These are phyloP conservation scores for Cyphomyrus discorhynchus DNA, from an alignment of 2,113 vertebrate species.

Conservation along the genomic window DNA sequence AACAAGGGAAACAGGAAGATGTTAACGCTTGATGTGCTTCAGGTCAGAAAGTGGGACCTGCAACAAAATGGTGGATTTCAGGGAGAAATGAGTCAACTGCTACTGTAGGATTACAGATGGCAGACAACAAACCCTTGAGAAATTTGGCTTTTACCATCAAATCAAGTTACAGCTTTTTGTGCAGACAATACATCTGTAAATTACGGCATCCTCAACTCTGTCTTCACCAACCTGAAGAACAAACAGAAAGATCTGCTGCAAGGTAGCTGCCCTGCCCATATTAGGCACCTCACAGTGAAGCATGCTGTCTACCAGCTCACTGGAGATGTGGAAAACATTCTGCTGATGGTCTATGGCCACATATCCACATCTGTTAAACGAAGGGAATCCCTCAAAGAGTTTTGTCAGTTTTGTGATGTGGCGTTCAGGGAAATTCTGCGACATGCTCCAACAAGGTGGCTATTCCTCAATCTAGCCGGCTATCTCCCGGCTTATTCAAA, in stretches of 20 bases:
- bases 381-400: neutral
- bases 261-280: conserved; percentile 29
- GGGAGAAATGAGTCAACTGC: neutral
- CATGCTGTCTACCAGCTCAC: conserved; percentile 21
- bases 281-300: conserved; percentile 30
- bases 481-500: conserved; percentile 19
- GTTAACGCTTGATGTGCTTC: neutral
- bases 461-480: conserved; percentile 24
- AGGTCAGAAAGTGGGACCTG: neutral
- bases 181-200: neutral
- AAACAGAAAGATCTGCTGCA: conserved; percentile 20
- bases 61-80: neutral
- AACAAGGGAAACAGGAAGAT: neutral
- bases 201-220: neutral
- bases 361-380: neutral
- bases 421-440: conserved; percentile 23
- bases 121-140: neutral
- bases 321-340: conserved; percentile 7
- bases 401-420: conserved; percentile 29
- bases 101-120: neutral
- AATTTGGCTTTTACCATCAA: neutral
- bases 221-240: neutral
- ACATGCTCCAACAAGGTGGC: conserved; percentile 25
- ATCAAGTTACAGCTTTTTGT: neutral
- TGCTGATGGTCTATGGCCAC: neutral